Evolutionary conservation across 2,888 invertebrate genomes (phyloP).

Genomic region (Acrocyrtus sp.): DNA sequence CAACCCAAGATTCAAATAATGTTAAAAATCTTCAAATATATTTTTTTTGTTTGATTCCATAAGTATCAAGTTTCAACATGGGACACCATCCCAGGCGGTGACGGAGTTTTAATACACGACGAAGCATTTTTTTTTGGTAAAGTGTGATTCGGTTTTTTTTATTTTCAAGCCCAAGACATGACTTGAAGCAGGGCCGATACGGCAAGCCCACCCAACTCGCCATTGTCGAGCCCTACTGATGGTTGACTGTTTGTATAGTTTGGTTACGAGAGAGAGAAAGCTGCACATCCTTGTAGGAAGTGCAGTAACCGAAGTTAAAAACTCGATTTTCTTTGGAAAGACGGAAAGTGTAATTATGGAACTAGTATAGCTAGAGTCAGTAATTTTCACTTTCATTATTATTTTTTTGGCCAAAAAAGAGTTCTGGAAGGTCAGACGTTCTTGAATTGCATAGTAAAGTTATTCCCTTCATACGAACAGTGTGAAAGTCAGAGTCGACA

Average conservation of each 20-base stretch:
- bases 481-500: constrained; percentile 39
- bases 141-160: constrained; percentile 9
- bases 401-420: constrained; percentile 42
- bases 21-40: constrained; percentile 23
- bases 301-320: constrained; percentile 10
- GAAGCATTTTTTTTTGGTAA: constrained; percentile 34
- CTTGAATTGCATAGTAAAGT: constrained; percentile 21
- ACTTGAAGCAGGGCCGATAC: constrained; percentile 16
- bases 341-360: constrained; percentile 32
- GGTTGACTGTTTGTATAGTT: constrained; percentile 7
- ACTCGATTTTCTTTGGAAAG: constrained; percentile 41
- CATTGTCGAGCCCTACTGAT: constrained; percentile 1
- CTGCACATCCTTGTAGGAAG: constrained; percentile 4
- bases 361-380: constrained; percentile 33
- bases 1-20: constrained; percentile 40
- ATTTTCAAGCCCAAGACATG: too few relatives aligned
- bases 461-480: constrained; percentile 9
- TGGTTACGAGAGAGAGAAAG: not conserved
- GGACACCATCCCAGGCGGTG: constrained; percentile 50
- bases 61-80: constrained; percentile 39
- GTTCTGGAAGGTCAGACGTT: constrained; percentile 39
- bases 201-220: constrained; percentile 42
- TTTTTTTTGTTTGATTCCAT: constrained; percentile 41
- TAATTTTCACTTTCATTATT: constrained; percentile 35
- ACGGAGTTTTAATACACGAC: constrained; percentile 45